Conservation (phyloP, 2,888 invertebrate species). For the Gnatocerus cornutus region DNA sequence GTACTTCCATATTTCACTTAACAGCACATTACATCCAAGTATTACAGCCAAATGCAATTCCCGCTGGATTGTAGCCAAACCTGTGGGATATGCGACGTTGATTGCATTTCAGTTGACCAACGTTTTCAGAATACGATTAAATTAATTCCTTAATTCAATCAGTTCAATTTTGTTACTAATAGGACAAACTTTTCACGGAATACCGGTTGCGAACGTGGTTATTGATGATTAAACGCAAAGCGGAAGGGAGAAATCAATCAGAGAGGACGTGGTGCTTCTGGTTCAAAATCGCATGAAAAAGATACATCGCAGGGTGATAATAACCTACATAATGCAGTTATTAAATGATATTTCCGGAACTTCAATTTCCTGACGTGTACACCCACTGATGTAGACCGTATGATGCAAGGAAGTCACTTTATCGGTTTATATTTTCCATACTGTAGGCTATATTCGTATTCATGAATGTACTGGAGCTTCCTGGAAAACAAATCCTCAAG, state of each 20-base stretch:
- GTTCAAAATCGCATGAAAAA: slow-evolving; percentile 19
- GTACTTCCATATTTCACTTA: slow-evolving; percentile 14
- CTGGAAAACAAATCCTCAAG: slow-evolving; percentile 21
- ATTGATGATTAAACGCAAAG: slow-evolving; percentile 7
- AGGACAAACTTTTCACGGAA: slow-evolving; percentile 10
- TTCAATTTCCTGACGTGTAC: slow-evolving; percentile 45
- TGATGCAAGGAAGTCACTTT: slow-evolving; percentile 27
- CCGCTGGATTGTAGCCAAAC: slow-evolving; percentile 13
- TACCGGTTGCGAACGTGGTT: background rate
- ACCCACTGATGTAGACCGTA: slow-evolving; percentile 28
- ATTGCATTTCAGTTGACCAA: slow-evolving; percentile 14
- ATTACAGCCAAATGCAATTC: slow-evolving; percentile 13
- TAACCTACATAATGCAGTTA: slow-evolving; percentile 37
- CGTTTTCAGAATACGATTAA: slow-evolving; percentile 4
- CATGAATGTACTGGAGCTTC: slow-evolving; percentile 19
- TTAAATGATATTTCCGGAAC: slow-evolving; percentile 55
- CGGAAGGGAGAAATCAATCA: slow-evolving; percentile 31
- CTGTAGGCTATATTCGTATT: slow-evolving; percentile 11
- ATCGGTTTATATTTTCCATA: slow-evolving; percentile 28
- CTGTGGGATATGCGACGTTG: slow-evolving; percentile 3
- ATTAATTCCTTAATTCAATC: slow-evolving; percentile 28
- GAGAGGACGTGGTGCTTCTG: background rate
- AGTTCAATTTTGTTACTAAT: slow-evolving; percentile 21
- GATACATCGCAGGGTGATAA: slow-evolving; percentile 15
- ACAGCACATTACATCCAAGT: background rate